Evolutionary conservation across 2,888 invertebrate species (phyloP).

Genomic region (Deilephila elpenor): DNA sequence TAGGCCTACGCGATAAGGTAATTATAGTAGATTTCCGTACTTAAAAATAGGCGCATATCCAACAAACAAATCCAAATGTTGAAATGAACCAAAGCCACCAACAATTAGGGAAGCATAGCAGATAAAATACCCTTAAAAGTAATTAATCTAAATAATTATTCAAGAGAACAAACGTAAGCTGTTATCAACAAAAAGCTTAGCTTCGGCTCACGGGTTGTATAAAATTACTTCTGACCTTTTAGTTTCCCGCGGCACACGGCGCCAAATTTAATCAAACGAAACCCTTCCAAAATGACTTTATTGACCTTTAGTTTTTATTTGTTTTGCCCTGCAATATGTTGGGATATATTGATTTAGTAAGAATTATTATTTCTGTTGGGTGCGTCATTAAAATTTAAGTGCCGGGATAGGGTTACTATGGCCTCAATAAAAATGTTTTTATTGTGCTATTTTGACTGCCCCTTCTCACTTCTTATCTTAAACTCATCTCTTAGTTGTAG

Average conservation of each 20-base stretch:
- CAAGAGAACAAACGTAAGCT: constrained; percentile 29
- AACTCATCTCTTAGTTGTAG: too few relatives aligned
- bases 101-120: neutral
- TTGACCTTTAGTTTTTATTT: constrained; percentile 20
- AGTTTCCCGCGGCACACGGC: constrained; percentile 12
- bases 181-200: constrained; percentile 28
- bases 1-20: too few relatives aligned
- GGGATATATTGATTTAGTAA: neutral
- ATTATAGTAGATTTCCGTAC: too few relatives aligned
- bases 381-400: neutral
- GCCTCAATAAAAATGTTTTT: neutral
- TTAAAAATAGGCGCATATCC: too few relatives aligned
- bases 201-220: constrained; percentile 21
- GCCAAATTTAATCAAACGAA: constrained; percentile 28
- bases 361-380: neutral
- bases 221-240: constrained; percentile 33
- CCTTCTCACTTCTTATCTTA: too few relatives aligned
- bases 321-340: neutral
- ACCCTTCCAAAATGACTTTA: constrained; percentile 10
- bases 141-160: constrained; percentile 27
- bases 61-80: neutral
- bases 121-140: constrained; percentile 24
- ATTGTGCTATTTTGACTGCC: too few relatives aligned
- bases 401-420: neutral
- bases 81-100: neutral